Evolutionary conservation across 2,113 vertebrate genomes (phyloP).

Genomic region (Xiphias gladius): DNA sequence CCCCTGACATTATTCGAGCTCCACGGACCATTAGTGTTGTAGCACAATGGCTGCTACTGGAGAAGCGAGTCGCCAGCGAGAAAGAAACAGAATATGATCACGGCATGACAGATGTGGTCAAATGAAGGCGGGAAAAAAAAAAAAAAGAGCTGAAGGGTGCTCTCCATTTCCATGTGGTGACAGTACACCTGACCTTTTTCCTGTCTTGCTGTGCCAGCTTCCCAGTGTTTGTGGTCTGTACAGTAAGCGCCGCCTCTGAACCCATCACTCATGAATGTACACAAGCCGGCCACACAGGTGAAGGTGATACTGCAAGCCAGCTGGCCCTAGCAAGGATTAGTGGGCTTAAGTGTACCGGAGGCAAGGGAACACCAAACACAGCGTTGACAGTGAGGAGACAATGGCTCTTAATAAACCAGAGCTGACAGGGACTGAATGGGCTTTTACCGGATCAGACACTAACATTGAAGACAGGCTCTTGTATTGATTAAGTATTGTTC

Average conservation of each 20-base stretch:
- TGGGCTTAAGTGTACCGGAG: conserved; percentile 86
- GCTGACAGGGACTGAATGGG: conserved; percentile 63
- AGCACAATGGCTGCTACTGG: conserved; percentile 68
- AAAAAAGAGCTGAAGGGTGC: conserved; percentile 16
- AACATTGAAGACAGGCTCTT: conserved; percentile 59
- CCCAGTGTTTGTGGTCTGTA: conserved; percentile 56
- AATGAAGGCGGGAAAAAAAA: conserved; percentile 21
- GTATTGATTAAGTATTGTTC: conserved; percentile 76
- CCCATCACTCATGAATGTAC: conserved; percentile 73
- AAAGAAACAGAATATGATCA: conserved; percentile 13
- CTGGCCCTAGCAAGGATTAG: conserved; percentile 79
- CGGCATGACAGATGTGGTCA: conserved; percentile 46
- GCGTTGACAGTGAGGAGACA: conserved; percentile 75
- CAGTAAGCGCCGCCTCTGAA: conserved; percentile 47
- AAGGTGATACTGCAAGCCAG: conserved; percentile 75
- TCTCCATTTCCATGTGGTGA: conserved; percentile 24
- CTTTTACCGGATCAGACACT: conserved; percentile 75
- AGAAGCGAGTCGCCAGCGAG: conserved; percentile 31
- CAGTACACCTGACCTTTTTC: conserved; percentile 31
- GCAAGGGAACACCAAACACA: conserved; percentile 79
- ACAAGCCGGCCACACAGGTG: conserved; percentile 73
- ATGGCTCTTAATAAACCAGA: conserved; percentile 74
- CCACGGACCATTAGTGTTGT: conserved; percentile 71
- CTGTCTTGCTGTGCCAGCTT: conserved; percentile 11
- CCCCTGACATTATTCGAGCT: too few species aligned